These are phyloP conservation scores for Watsonalla cultraria DNA, from an alignment of 2,888 invertebrate species.

Conservation along the genomic window DNA sequence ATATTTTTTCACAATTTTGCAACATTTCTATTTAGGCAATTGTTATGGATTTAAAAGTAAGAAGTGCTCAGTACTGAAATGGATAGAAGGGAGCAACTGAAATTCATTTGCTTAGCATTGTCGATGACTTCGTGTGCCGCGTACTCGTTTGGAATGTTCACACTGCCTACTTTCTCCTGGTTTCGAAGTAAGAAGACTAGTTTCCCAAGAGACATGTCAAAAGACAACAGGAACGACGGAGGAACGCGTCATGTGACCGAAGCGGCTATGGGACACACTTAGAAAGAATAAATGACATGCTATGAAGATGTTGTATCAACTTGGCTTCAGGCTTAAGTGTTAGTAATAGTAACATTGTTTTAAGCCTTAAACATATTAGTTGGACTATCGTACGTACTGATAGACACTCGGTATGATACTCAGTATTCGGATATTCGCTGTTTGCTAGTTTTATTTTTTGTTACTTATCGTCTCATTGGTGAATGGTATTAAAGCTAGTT, in stretches of 20 bases:
- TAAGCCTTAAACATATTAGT: neutral
- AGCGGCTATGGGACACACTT: neutral
- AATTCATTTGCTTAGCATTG: slow-evolving; percentile 44
- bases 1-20: slow-evolving; percentile 2
- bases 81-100: slow-evolving; percentile 52
- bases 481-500: slow-evolving; percentile 2
- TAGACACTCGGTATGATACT: neutral
- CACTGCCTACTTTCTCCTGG: slow-evolving; percentile 17
- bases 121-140: slow-evolving; percentile 50
- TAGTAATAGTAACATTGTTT: neutral
- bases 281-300: neutral
- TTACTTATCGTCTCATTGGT: neutral
- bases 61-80: slow-evolving; percentile 30
- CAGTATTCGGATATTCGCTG: neutral
- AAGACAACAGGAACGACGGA: slow-evolving; percentile 32
- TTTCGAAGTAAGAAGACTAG: slow-evolving; percentile 13
- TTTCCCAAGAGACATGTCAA: slow-evolving; percentile 12
- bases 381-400: neutral
- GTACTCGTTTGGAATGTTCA: slow-evolving; percentile 51
- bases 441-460: slow-evolving; percentile 1
- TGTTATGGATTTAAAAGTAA: slow-evolving; percentile 32
- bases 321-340: neutral
- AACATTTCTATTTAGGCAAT: slow-evolving; percentile 12
- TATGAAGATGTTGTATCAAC: neutral
- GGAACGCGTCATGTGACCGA: slow-evolving; percentile 14